A percentile compares a stretch with the other conserved stretches of the same genome.
Evolutionary conservation across 64 coral and sea anemone species (phyloP).

Genomic region (Montipora foliosa): DNA sequence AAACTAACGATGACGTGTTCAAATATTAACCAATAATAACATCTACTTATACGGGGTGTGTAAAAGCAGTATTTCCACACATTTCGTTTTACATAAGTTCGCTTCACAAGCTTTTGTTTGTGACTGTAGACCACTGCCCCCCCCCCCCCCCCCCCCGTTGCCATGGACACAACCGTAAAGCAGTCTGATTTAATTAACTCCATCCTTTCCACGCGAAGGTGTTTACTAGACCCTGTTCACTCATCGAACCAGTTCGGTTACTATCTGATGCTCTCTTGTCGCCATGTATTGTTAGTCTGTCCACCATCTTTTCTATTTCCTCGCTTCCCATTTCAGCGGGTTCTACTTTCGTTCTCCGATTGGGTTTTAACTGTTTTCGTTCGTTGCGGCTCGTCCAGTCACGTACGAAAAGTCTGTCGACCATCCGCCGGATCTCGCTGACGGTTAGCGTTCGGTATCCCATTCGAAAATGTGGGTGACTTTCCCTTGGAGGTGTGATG

Average conservation of each 20-base stretch:
- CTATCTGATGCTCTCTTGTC: conserved; percentile 79
- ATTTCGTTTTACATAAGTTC: too few relatives aligned
- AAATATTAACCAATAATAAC: too few relatives aligned
- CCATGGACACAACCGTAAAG: background rate
- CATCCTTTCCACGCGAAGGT: conserved; percentile 97
- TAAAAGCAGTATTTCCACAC: too few relatives aligned
- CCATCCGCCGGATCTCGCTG: conserved; percentile 61
- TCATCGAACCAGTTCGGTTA: conserved; percentile 95
- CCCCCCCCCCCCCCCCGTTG: too few relatives aligned
- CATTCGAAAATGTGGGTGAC: conserved; percentile 77
- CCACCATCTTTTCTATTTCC: conserved; percentile 76
- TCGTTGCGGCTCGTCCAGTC: conserved; percentile 80
- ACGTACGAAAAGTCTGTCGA: conserved; percentile 71
- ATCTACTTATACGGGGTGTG: too few relatives aligned
- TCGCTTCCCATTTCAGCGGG: conserved; percentile 46
- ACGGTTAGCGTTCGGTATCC: conserved; percentile 75
- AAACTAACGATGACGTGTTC: too few relatives aligned
- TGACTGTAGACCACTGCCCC: background rate
- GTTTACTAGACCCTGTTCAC: conserved; percentile 83
- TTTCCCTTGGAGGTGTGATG: conserved; percentile 93
- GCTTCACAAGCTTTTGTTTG: too few relatives aligned
- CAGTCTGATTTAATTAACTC: conserved; percentile 46
- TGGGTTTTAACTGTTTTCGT: conserved; percentile 32
- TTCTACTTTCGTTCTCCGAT: conserved; percentile 64
- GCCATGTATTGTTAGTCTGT: conserved; percentile 74